These are phyloP conservation scores for Unio delphinus DNA, from an alignment of 2,888 invertebrate genomes.

Conservation along the genomic window DNA sequence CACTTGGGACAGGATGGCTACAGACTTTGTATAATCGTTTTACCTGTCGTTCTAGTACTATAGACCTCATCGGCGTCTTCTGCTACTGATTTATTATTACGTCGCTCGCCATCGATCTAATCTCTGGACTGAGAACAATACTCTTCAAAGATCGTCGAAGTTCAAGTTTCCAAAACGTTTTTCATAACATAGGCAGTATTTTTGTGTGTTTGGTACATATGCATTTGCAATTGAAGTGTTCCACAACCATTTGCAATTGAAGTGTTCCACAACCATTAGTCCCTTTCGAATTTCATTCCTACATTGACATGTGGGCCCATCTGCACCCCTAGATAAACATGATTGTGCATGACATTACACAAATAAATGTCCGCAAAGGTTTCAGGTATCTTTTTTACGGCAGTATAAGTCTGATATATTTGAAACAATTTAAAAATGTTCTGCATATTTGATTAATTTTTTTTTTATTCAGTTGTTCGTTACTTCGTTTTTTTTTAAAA, in stretches of 20 bases:
- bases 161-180: constrained; percentile 33
- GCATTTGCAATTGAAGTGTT: constrained; percentile 29
- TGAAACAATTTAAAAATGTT: too few species aligned
- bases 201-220: constrained; percentile 39
- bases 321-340: constrained; percentile 42
- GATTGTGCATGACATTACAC: constrained; percentile 29
- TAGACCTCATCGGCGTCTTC: constrained; percentile 22
- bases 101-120: background rate
- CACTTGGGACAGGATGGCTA: constrained; percentile 47
- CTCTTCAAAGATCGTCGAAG: background rate
- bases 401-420: too few species aligned
- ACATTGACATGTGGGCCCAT: constrained; percentile 38
- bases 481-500: too few species aligned
- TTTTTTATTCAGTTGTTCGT: too few species aligned
- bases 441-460: too few species aligned
- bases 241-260: constrained; percentile 25
- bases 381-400: too few species aligned
- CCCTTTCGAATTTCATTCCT: constrained; percentile 29
- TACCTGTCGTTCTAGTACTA: constrained; percentile 34
- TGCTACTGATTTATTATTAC: constrained; percentile 29
- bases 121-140: background rate
- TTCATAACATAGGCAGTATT: constrained; percentile 31
- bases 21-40: constrained; percentile 38
- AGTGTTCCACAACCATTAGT: constrained; percentile 24
- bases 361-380: too few species aligned